These are phyloP conservation scores for Cossypha dichroa DNA, from an alignment of 2,797 vertebrate genomes.

Conservation along the genomic window DNA sequence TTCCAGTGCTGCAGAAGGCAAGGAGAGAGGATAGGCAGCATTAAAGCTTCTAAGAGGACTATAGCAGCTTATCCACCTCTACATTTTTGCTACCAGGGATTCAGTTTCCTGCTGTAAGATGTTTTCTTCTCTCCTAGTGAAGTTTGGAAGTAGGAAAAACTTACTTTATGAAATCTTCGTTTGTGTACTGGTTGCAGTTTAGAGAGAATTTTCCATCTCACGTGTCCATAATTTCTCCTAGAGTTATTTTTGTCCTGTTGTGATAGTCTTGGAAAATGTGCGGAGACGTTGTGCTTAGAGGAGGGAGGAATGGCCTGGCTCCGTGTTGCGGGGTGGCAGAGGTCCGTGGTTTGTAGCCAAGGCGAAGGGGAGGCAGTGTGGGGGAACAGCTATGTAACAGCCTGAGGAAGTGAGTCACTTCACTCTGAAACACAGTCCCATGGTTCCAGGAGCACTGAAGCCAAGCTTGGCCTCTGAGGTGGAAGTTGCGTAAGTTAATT, in stretches of 20 bases:
- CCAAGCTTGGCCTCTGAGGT: neutral
- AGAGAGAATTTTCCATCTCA: conserved; percentile 42
- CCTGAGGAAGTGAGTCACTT: conserved; percentile 66
- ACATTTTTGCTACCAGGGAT: neutral
- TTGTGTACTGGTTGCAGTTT: conserved; percentile 31
- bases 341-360: conserved; percentile 23
- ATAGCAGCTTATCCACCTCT: neutral
- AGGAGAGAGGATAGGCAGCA: neutral
- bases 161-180: neutral
- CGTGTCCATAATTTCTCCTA: neutral
- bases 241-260: conserved; percentile 37
- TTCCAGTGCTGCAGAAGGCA: neutral
- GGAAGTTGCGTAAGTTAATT: conserved; percentile 34
- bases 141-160: conserved; percentile 9
- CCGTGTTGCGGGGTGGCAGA: neutral
- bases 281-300: neutral
- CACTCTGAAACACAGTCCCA: neutral
- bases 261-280: conserved; percentile 36
- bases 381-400: conserved; percentile 15
- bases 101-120: neutral
- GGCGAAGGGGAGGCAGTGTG: neutral
- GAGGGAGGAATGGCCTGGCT: conserved; percentile 50
- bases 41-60: neutral
- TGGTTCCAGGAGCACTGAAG: conserved; percentile 4
- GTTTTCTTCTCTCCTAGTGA: neutral